Evolutionary conservation across 1,140 invertebrate genomes (phyloP).

Genomic region (Lucilia cuprina): DNA sequence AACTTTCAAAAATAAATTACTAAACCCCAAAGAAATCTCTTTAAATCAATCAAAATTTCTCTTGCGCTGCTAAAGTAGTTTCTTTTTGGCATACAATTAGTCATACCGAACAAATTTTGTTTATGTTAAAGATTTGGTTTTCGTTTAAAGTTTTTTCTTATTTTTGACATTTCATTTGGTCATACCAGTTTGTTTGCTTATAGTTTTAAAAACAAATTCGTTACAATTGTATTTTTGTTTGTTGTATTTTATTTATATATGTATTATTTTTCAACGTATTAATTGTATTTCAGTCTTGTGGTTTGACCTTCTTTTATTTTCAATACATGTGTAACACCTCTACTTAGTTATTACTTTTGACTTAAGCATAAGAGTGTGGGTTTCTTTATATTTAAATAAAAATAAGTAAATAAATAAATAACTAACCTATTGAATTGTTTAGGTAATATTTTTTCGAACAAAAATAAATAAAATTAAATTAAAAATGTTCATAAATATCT

Average conservation of each 20-base stretch:
- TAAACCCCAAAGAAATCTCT: too few species aligned
- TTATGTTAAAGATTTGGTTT: too few species aligned
- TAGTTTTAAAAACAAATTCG: not conserved
- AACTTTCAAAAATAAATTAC: too few species aligned
- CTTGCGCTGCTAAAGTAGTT: too few species aligned
- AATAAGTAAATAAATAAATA: too few species aligned
- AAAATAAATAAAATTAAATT: not conserved
- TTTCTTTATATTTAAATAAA: not conserved
- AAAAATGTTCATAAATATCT: not conserved
- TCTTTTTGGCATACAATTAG: too few species aligned
- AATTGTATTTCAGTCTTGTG: not conserved
- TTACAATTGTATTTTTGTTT: not conserved
- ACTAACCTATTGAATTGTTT: too few species aligned
- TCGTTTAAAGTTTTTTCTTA: too few species aligned
- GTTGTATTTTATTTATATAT: not conserved
- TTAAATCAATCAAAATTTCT: too few species aligned
- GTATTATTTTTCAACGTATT: not conserved
- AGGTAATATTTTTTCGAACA: too few species aligned
- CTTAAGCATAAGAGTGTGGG: not conserved
- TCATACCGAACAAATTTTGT: too few species aligned
- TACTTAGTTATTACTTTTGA: too few species aligned
- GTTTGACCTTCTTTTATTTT: not conserved
- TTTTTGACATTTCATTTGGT: not conserved
- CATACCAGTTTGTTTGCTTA: not conserved
- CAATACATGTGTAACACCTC: not conserved